Evolutionary conservation across 2,888 invertebrate genomes (phyloP).

Genomic region (Dicycla oo): DNA sequence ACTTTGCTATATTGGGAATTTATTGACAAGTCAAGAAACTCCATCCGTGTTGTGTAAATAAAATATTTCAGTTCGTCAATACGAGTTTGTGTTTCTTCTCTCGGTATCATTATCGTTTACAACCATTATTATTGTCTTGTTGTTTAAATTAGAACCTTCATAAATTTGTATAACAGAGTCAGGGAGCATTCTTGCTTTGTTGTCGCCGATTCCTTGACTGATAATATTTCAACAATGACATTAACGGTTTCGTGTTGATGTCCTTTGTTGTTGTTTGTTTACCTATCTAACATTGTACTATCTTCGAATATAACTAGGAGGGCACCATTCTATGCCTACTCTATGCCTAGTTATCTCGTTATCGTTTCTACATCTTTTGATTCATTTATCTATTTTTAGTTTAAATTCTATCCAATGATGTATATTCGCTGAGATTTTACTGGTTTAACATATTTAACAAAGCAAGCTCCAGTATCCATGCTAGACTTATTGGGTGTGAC

Average conservation of each 20-base stretch:
- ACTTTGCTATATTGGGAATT: not conserved
- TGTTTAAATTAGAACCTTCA: not conserved
- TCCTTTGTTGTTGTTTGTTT: not conserved
- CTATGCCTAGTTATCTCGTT: not conserved
- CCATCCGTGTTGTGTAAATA: too few species aligned
- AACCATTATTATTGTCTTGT: not conserved
- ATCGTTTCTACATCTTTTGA: not conserved
- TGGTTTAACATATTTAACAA: not conserved
- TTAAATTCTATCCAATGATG: not conserved
- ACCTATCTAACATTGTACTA: not conserved
- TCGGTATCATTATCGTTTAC: not conserved
- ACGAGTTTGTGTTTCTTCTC: not conserved
- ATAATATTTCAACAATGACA: slow-evolving; percentile 1
- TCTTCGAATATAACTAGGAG: not conserved
- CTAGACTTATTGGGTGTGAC: not conserved
- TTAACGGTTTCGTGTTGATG: not conserved
- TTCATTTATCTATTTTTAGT: not conserved
- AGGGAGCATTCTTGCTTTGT: not conserved
- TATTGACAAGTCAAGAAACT: not conserved
- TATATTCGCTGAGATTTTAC: not conserved
- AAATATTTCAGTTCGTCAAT: not conserved
- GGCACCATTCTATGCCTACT: not conserved
- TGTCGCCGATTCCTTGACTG: not conserved
- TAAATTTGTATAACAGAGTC: not conserved
- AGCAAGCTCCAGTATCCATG: too few species aligned